phyloP scores from a whole-genome alignment of 2,888 invertebrate genomes.

The Polylopha cassiicola region DNA sequence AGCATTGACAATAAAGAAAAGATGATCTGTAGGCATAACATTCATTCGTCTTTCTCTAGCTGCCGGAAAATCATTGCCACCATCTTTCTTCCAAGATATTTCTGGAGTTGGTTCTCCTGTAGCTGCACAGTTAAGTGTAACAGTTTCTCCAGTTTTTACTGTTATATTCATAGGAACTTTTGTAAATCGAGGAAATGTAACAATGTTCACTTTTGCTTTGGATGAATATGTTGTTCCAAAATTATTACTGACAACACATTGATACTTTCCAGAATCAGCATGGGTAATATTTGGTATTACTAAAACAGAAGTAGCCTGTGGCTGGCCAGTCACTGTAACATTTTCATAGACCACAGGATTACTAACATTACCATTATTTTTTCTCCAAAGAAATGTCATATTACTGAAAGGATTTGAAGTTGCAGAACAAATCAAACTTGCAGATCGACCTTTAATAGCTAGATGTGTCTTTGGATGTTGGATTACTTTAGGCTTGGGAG shows the following conservation, averaged over 20 bases:
- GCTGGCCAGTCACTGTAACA: slow-evolving; percentile 74
- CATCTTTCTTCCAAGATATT: slow-evolving; percentile 94
- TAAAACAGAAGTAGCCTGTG: slow-evolving; percentile 83
- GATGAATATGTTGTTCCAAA: slow-evolving; percentile 94
- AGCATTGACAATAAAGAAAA: slow-evolving; percentile 94
- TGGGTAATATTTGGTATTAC: slow-evolving; percentile 86
- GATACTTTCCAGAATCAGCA: slow-evolving; percentile 91
- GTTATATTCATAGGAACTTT: slow-evolving; percentile 91
- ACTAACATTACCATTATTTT: slow-evolving; percentile 82
- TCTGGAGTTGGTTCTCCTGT: slow-evolving; percentile 92
- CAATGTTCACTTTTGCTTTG: slow-evolving; percentile 90
- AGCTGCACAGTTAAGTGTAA: slow-evolving; percentile 93
- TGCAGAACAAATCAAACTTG: slow-evolving; percentile 88
- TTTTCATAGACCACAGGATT: slow-evolving; percentile 65
- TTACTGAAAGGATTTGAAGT: slow-evolving; percentile 86
- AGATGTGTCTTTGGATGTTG: slow-evolving; percentile 89
- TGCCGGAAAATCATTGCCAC: slow-evolving; percentile 96
- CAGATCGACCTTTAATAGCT: slow-evolving; percentile 91
- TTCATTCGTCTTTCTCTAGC: slow-evolving; percentile 95
- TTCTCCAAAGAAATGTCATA: slow-evolving; percentile 91
- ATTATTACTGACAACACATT: slow-evolving; percentile 93
- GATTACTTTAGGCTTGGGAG: slow-evolving; percentile 90
- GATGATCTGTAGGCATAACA: slow-evolving; percentile 93
- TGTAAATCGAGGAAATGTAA: slow-evolving; percentile 90
- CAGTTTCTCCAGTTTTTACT: slow-evolving; percentile 89